Evolutionary conservation across 1,140 invertebrate species (phyloP).

Genomic region (Ceratina calcarata): DNA sequence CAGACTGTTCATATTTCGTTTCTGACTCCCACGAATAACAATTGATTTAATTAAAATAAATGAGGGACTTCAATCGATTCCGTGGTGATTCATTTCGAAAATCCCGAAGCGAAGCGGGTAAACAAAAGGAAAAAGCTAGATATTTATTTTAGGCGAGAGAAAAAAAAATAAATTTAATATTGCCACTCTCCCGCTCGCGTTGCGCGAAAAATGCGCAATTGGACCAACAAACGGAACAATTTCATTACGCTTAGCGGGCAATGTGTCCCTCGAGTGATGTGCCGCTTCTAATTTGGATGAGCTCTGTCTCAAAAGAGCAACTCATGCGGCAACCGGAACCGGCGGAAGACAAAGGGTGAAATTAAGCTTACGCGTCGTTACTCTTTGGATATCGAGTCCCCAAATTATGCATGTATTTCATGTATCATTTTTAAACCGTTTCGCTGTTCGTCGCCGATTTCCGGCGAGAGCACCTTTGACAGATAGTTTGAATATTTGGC

Average conservation of each 20-base stretch:
- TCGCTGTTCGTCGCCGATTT: background rate
- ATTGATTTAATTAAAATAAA: too few relatives aligned
- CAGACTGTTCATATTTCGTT: too few relatives aligned
- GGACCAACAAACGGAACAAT: constrained; percentile 28
- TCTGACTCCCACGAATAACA: too few relatives aligned
- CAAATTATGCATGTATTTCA: background rate
- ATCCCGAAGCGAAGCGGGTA: background rate
- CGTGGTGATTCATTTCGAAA: too few relatives aligned
- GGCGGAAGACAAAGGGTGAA: constrained; percentile 22
- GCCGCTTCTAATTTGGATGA: constrained; percentile 22
- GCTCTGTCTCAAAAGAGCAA: constrained; percentile 23
- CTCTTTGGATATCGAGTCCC: background rate
- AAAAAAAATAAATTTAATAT: constrained; percentile 31
- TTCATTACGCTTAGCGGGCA: constrained; percentile 24
- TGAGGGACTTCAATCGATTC: too few relatives aligned
- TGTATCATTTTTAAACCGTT: background rate
- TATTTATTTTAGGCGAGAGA: background rate
- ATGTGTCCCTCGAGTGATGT: constrained; percentile 5
- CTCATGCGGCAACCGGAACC: constrained; percentile 1
- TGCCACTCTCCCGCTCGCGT: background rate
- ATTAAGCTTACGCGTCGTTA: constrained; percentile 4
- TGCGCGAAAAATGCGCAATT: constrained; percentile 36
- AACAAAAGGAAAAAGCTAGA: background rate
- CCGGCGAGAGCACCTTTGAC: background rate
- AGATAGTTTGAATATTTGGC: background rate